Conservation (phyloP, 2,888 invertebrate species). For the Steinernema carpocapsae region DNA sequence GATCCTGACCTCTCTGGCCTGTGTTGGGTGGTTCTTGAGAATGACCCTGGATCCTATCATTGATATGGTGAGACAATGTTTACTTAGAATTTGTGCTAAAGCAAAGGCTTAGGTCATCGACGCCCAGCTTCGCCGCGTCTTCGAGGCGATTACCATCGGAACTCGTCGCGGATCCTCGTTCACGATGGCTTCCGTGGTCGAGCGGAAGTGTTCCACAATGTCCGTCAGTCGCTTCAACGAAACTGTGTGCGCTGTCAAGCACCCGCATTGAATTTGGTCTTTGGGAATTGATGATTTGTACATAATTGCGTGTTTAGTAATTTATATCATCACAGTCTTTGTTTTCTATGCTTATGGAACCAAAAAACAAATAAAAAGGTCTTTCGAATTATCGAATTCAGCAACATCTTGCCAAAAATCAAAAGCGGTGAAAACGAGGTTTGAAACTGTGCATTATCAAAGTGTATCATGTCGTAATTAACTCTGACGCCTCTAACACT, state of each 20-base stretch:
- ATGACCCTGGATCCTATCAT: slow-evolving; percentile 53
- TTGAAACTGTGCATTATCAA: too few relatives aligned
- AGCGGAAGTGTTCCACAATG: slow-evolving; percentile 8
- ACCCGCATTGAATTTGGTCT: neutral
- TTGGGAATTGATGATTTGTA: neutral
- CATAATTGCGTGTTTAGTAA: neutral
- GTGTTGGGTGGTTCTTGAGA: slow-evolving; percentile 50
- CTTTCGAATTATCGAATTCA: too few relatives aligned
- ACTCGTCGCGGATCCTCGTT: neutral
- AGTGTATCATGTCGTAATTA: too few relatives aligned
- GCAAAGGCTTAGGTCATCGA: slow-evolving; percentile 37
- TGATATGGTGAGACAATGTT: slow-evolving; percentile 50
- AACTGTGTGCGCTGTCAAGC: neutral
- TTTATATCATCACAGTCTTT: neutral
- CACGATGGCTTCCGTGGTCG: slow-evolving; percentile 17
- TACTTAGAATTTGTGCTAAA: too few relatives aligned
- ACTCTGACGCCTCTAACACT: too few relatives aligned
- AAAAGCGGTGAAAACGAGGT: too few relatives aligned
- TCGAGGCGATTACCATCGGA: slow-evolving; percentile 9
- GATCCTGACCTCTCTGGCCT: slow-evolving; percentile 47
- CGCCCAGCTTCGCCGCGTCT: slow-evolving; percentile 35
- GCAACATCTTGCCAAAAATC: too few relatives aligned
- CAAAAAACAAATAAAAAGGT: too few relatives aligned
- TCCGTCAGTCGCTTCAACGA: neutral
- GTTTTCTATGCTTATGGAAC: too few relatives aligned